phyloP scores from a whole-genome alignment of 1,140 invertebrate species.

The Coelopa frigida region DNA sequence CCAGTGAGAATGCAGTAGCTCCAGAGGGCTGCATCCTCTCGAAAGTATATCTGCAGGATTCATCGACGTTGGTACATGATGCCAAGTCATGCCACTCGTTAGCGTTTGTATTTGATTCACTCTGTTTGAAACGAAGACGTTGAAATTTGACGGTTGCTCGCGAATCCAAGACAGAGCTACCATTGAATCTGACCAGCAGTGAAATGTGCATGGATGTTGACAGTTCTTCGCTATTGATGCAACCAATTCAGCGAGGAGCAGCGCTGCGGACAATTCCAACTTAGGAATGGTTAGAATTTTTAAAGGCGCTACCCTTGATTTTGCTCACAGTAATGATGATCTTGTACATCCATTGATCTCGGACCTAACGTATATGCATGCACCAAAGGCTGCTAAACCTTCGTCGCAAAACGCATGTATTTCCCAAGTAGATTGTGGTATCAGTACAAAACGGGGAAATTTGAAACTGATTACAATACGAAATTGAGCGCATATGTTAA shows the following conservation, averaged over 20 bases:
- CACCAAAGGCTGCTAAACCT: conserved; percentile 36
- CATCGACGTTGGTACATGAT: conserved; percentile 28
- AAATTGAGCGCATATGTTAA: neutral
- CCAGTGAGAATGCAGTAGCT: neutral
- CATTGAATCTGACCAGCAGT: conserved; percentile 32
- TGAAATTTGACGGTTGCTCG: conserved; percentile 15
- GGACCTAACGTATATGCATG: conserved; percentile 26
- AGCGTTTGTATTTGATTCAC: conserved; percentile 30
- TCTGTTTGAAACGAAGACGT: conserved; percentile 30
- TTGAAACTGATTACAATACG: neutral
- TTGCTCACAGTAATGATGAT: conserved; percentile 27
- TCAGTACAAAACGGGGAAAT: conserved; percentile 7
- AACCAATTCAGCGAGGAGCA: conserved; percentile 19
- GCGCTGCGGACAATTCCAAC: conserved; percentile 26
- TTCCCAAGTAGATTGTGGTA: neutral
- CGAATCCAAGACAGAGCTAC: conserved; percentile 30
- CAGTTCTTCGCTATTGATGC: conserved; percentile 11
- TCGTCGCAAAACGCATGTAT: conserved; percentile 43
- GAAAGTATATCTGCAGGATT: no score
- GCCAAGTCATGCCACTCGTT: conserved; percentile 18
- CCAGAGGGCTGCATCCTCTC: no score
- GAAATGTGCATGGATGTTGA: neutral
- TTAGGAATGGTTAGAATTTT: conserved; percentile 25
- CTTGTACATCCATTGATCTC: conserved; percentile 11
- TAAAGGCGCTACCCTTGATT: conserved; percentile 27